Conservation (phyloP, 2,113 vertebrate species). For the Pollachius pollachius region DNA sequence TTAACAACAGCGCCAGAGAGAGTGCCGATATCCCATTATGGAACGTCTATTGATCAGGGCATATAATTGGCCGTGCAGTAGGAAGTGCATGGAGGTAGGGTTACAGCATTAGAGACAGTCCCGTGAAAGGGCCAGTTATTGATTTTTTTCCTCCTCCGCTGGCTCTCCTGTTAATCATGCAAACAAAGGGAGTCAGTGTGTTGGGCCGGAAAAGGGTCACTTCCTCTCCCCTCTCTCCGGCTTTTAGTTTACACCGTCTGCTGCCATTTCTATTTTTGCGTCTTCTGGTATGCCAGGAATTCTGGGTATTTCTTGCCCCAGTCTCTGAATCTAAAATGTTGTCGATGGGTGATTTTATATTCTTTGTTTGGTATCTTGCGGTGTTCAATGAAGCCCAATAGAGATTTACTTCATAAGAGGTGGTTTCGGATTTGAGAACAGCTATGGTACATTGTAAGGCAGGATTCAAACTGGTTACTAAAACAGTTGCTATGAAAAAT, state of each 20-base stretch:
- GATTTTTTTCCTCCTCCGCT: conserved; percentile 53
- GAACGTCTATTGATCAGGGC: conserved; percentile 68
- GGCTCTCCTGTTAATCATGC: conserved; percentile 64
- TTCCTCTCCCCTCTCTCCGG: conserved; percentile 35
- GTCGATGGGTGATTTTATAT: too few relatives aligned
- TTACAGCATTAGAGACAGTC: conserved; percentile 51
- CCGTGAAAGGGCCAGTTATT: conserved; percentile 56
- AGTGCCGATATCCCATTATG: conserved; percentile 65
- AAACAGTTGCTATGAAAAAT: too few relatives aligned
- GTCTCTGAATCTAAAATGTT: too few relatives aligned
- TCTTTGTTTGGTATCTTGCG: too few relatives aligned
- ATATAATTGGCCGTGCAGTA: conserved; percentile 63
- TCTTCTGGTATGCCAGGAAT: too few relatives aligned
- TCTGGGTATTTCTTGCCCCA: too few relatives aligned
- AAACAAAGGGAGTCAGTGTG: conserved; percentile 62
- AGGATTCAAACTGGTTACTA: too few relatives aligned
- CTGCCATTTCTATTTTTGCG: background rate
- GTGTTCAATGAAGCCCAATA: too few relatives aligned
- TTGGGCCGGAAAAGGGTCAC: conserved; percentile 40
- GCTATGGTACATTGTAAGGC: too few relatives aligned
- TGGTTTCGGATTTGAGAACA: too few relatives aligned
- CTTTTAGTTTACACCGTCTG: conserved; percentile 2
- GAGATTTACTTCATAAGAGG: too few relatives aligned
- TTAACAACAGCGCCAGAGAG: conserved; percentile 16
- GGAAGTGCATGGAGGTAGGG: conserved; percentile 58